A percentile compares a stretch with the other conserved stretches of the same genome.
phyloP scores from a whole-genome alignment of 2,797 vertebrate genomes.

The Coilia nasus region DNA sequence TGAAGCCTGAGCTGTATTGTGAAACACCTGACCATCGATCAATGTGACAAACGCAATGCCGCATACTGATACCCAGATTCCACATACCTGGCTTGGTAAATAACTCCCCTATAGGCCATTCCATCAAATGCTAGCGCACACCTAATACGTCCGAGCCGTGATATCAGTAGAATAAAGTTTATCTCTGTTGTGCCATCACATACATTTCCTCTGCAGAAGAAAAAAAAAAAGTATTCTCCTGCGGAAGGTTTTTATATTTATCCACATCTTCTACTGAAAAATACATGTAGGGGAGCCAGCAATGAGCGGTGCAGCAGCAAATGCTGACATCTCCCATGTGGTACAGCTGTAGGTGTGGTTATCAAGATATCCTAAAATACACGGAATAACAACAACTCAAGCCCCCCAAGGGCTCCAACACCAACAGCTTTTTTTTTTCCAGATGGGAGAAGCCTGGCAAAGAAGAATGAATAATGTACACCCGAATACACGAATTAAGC shows the following conservation, averaged over 20 bases:
- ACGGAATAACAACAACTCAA: neutral
- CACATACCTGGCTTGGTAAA: neutral
- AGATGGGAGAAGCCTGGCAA: neutral
- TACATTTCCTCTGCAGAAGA: neutral
- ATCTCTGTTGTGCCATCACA: conserved; percentile 8
- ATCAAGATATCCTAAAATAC: neutral
- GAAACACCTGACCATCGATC: conserved; percentile 23
- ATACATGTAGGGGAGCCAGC: neutral
- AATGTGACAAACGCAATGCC: conserved; percentile 1
- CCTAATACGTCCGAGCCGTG: neutral
- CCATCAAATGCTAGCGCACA: neutral
- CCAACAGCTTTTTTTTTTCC: neutral
- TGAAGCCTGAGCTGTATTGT: neutral
- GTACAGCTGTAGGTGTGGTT: neutral
- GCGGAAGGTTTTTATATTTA: neutral
- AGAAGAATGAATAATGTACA: neutral
- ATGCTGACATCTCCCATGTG: conserved; percentile 14
- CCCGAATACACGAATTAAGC: neutral
- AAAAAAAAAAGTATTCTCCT: neutral
- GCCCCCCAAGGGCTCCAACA: neutral
- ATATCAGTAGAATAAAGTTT: neutral
- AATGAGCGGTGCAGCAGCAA: neutral
- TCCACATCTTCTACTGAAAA: neutral
- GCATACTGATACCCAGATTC: neutral
- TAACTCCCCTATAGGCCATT: neutral